phyloP scores from a whole-genome alignment of 2,797 vertebrate genomes.

The Glossophaga mutica region DNA sequence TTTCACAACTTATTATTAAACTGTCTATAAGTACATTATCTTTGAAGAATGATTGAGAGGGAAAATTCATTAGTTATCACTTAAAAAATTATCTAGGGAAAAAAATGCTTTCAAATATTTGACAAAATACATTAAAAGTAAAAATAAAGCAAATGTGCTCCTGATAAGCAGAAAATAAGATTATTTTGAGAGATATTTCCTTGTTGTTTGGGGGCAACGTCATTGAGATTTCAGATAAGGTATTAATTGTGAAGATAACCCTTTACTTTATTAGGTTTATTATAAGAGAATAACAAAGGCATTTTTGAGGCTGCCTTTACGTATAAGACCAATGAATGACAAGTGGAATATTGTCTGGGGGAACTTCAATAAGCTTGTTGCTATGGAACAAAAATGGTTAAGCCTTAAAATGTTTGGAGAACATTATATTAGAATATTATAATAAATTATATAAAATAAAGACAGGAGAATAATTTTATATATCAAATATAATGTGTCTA shows the following conservation, averaged over 20 bases:
- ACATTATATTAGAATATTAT: background rate
- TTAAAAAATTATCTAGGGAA: constrained; percentile 24
- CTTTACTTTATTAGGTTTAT: background rate
- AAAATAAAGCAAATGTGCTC: constrained; percentile 3
- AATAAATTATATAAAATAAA: background rate
- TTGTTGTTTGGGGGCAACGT: background rate
- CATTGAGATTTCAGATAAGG: background rate
- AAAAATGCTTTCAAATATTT: constrained; percentile 41
- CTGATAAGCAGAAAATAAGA: background rate
- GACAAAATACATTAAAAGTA: background rate
- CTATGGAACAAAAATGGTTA: background rate
- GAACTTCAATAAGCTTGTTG: background rate
- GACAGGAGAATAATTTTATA: background rate
- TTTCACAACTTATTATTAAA: constrained; percentile 48
- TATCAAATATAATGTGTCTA: background rate
- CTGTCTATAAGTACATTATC: constrained; percentile 24
- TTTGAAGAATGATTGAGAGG: constrained; percentile 39
- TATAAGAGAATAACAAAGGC: background rate
- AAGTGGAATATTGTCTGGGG: background rate
- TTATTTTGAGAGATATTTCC: background rate
- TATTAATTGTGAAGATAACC: background rate
- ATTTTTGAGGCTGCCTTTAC: background rate
- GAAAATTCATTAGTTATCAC: constrained; percentile 22
- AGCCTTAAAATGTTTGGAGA: background rate
- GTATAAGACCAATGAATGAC: background rate